Conservation (phyloP, 2,113 vertebrate genomes). For the Taxidea taxus region DNA sequence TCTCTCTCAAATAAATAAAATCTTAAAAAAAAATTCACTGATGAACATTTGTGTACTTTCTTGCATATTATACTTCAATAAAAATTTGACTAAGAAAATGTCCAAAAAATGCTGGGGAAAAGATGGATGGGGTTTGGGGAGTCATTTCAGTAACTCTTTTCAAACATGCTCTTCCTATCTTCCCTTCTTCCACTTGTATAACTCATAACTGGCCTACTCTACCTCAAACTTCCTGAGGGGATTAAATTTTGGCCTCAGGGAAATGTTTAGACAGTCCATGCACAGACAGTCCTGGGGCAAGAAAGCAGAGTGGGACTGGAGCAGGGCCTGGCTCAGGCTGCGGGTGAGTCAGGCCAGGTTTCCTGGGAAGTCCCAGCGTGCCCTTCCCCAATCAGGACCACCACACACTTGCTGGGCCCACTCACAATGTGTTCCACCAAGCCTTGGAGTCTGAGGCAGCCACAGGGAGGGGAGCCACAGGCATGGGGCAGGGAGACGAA, state of each 20-base stretch:
- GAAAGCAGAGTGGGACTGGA: background rate
- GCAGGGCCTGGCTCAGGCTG: background rate
- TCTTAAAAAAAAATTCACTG: background rate
- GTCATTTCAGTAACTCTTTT: background rate
- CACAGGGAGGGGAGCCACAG: background rate
- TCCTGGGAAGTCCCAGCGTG: background rate
- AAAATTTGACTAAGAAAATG: background rate
- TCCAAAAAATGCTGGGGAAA: background rate
- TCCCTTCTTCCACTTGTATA: background rate
- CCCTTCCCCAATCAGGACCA: rapidly evolving
- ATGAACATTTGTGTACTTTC: background rate
- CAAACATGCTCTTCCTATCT: background rate
- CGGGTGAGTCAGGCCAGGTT: background rate
- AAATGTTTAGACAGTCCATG: background rate
- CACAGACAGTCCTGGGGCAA: background rate
- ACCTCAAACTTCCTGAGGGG: background rate
- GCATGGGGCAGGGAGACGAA: background rate
- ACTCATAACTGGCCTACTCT: background rate
- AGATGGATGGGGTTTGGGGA: background rate
- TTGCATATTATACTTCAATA: background rate
- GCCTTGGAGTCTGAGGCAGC: background rate
- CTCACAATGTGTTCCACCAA: background rate
- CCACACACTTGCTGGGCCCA: background rate
- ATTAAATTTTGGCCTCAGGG: background rate
- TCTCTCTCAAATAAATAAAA: background rate